Conservation (phyloP, 2,113 vertebrate species). For the Mormyrus iriodes region DNA sequence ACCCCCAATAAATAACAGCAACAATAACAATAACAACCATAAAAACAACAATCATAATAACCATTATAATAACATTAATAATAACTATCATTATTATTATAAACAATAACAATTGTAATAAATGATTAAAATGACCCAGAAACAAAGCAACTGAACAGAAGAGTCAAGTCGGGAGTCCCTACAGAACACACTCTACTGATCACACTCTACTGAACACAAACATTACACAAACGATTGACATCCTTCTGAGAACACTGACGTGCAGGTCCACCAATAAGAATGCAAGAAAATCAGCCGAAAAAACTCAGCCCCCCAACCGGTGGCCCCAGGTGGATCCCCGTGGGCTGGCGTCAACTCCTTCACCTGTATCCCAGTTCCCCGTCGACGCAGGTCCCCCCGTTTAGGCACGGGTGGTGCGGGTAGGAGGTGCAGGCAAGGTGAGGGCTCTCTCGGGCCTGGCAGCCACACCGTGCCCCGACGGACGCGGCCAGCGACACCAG, state of each 20-base stretch:
- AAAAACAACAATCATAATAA: not conserved
- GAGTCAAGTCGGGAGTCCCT: not conserved
- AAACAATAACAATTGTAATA: not conserved
- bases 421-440: conserved; percentile 71
- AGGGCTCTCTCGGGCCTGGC: conserved; percentile 59
- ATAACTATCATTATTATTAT: not conserved
- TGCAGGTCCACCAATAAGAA: not conserved
- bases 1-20: too few relatives aligned
- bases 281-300: not conserved
- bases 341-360: not conserved
- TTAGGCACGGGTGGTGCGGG: conserved; percentile 67
- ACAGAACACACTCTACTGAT: not conserved
- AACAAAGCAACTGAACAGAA: not conserved
- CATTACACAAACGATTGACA: too few relatives aligned
- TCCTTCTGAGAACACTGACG: not conserved
- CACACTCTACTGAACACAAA: not conserved
- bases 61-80: not conserved
- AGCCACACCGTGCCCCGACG: conserved; percentile 59
- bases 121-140: not conserved
- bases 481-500: conserved; percentile 69
- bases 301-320: not conserved
- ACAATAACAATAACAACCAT: too few relatives aligned
- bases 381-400: conserved; percentile 72
- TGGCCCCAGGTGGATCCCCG: not conserved
- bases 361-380: conserved; percentile 76